Conservation (phyloP, 2,797 vertebrate genomes). For the Poeciliopsis gracilis region DNA sequence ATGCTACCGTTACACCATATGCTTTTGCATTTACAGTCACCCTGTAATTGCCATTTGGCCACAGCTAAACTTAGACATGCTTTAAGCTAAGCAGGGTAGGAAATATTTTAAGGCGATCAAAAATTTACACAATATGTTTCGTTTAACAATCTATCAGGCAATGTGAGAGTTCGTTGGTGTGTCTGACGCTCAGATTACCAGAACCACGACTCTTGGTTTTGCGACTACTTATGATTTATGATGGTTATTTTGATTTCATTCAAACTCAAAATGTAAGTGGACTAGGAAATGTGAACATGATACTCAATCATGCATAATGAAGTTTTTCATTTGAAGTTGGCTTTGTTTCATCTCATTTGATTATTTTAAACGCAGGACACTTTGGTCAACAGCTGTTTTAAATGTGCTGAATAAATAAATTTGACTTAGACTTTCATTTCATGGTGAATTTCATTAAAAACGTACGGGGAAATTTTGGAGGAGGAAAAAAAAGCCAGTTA, state of each 20-base stretch:
- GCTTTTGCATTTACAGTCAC: slow-evolving; percentile 14
- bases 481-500: slow-evolving; percentile 7
- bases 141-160: background rate
- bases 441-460: slow-evolving; percentile 18
- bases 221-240: background rate
- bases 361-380: background rate
- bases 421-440: background rate
- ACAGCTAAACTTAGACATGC: slow-evolving; percentile 13
- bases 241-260: background rate
- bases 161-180: background rate
- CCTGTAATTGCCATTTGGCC: slow-evolving; percentile 8
- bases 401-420: background rate
- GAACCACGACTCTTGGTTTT: background rate
- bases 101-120: slow-evolving; percentile 3
- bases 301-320: background rate
- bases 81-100: background rate
- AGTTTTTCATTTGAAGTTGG: background rate
- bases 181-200: background rate
- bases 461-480: slow-evolving; percentile 8
- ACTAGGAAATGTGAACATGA: background rate
- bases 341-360: background rate
- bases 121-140: background rate
- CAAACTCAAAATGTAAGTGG: background rate
- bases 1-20: slow-evolving; percentile 2
- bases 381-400: background rate